Evolutionary conservation across 2,888 invertebrate genomes (phyloP), one percentile per base, ranked within the genome.

Genomic region (Bombylius discolor): DNA sequence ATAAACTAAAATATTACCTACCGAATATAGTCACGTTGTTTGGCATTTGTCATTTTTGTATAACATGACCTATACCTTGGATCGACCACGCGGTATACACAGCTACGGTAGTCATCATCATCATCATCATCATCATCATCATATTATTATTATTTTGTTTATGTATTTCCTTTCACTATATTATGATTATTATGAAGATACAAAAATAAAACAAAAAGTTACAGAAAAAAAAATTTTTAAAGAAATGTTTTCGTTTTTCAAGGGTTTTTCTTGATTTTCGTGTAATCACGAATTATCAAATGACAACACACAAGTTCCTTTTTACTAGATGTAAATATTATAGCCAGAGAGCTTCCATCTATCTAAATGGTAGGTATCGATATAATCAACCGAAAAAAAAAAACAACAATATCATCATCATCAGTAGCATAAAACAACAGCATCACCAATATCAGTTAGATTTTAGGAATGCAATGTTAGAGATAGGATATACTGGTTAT

Each of bases 21-120:
- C 51, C 52, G 34, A 42, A 52, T 56, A 45, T 49, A 59, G 59
- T 59, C 59, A 59, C 59, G 59, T 59, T 59, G 55, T 57, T 55
- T 48, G 52, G 53, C 55, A 59, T 59, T 59, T 59, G 59, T 59
- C 59, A 59, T 59, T 51, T 55, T 53, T 48, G 51, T 57, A 48
- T 36, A 55, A 57, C 59, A 59, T 59, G 59, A 59, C 51, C 52
- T 53, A 55, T 42, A 42, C 39, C 11, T 42, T 42, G 7, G 39
- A 4, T 47, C 51, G 49, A 46, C 52, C 54, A 55, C 52, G 46
- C 52, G 46, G 46, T 47, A 36, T 36, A 42, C 39, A 34, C 23
- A 23, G 3, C 23, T 23, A 33, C 51, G 49, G 50, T 50, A 51
- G 46, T 47, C 49, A 55, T 42, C 39, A 11, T 7, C 12, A 42